Evolutionary conservation across 2,888 invertebrate genomes (phyloP), one percentile per base, ranked within the genome.

Genomic region (Phoenoteleia sp.): DNA sequence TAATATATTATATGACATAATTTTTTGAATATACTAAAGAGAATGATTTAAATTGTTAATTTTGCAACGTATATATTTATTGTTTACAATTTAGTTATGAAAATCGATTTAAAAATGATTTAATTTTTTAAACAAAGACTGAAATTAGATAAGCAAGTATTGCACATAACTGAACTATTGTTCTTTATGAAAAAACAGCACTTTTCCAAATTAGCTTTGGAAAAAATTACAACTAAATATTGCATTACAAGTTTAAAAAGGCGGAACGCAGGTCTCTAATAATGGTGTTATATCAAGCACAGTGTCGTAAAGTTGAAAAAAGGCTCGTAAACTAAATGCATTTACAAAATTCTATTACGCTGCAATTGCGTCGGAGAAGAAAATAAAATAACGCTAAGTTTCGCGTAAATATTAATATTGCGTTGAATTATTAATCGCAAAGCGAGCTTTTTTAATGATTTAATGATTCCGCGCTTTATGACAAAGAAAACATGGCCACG

Each of bases 331-430:
- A 27, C 15, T 56, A 56, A 56, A 23, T 56, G 56, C 56, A 56
- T 56, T 56, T 56, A 29, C 56, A 29, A 56, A 56, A 56, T 56
- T 56, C 17, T n/a, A 56, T 56, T 56, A 56, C 27, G 29, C 27
- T 15, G 15, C 1, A 42, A 42, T n/a, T 17, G 17, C 42, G 17
- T 15, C 6, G 3, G 6, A 27, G 6, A 39, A 39, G 39, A 39
- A 39, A 42, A 42, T 15, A 17, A 5, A 42, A 42, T 15, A 42
- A 42, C 42, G 42, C 7, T 42, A 15, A 42, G 4, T 15, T 15
- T 11, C 33, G 29, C 29, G 11, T 17, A 29, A 29, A 56, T 29
- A 56, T 25, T n/a, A 42, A 17, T 42, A 42, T n/a, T n/a, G 21
- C 15, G 29, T 11, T 21, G 4, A 52, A 52, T 52, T 52, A 52